Percentiles rank a stretch among this genome's conserved stretches.
These are phyloP conservation scores for mouse (Mus musculus) DNA, from an alignment of 2,113 vertebrate species.

Conservation along the genomic window GRCm39 chr16:9108501-9109000, in stretches of 20 bases:
- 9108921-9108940: not conserved
- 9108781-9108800: not conserved
- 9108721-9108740: too few species aligned
- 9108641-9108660: not conserved
- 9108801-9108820: not conserved
- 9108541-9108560: not conserved
- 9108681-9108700: not conserved
- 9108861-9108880: not conserved
- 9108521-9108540: not conserved
- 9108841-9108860: not conserved
- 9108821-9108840: not conserved
- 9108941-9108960: fast-evolving
- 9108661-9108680: not conserved
- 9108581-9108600: not conserved
- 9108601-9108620: not conserved
- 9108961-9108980: too few species aligned
- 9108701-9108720: not conserved
- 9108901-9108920: not conserved
- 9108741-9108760: not conserved
- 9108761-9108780: not conserved
- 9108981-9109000: fast-evolving
- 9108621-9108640: not conserved
- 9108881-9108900: not conserved
- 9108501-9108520: not conserved
- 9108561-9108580: not conserved